phyloP scores from a whole-genome alignment of 2,888 invertebrate species.

The Troides helena region DNA sequence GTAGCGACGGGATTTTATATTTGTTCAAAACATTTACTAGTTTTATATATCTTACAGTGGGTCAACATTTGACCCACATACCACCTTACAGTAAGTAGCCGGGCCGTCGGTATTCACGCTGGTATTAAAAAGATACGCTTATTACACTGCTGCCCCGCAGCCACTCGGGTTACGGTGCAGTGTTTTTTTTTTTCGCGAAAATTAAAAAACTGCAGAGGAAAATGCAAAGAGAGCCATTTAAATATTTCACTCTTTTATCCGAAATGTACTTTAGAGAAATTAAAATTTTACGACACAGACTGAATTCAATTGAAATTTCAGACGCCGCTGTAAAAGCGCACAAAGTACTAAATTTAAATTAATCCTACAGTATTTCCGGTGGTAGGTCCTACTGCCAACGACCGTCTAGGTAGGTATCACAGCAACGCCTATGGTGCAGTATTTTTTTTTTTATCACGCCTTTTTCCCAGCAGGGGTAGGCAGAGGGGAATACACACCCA shows the following conservation, averaged over 20 bases:
- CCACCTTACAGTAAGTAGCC: neutral
- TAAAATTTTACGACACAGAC: too few species aligned
- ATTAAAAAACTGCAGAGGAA: neutral
- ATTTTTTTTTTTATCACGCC: too few species aligned
- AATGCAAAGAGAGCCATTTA: conserved; percentile 1
- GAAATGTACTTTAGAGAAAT: too few species aligned
- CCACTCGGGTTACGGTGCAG: neutral
- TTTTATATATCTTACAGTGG: conserved; percentile 12
- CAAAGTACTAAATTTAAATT: too few species aligned
- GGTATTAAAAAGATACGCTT: conserved; percentile 10
- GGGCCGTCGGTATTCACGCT: conserved; percentile 2
- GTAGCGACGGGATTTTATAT: neutral
- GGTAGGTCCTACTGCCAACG: too few species aligned
- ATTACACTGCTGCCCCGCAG: conserved; percentile 1
- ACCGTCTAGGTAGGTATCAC: too few species aligned
- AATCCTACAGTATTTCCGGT: too few species aligned
- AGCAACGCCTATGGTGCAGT: too few species aligned
- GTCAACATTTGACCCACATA: conserved; percentile 19
- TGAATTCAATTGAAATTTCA: too few species aligned
- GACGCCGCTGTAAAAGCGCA: too few species aligned
- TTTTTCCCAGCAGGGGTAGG: too few species aligned
- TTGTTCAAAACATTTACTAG: neutral
- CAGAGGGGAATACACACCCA: too few species aligned
- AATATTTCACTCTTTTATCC: neutral
- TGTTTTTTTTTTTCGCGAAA: neutral